phyloP scores from a whole-genome alignment of 1,140 invertebrate species.

The Carcinoscorpius rotundicauda region DNA sequence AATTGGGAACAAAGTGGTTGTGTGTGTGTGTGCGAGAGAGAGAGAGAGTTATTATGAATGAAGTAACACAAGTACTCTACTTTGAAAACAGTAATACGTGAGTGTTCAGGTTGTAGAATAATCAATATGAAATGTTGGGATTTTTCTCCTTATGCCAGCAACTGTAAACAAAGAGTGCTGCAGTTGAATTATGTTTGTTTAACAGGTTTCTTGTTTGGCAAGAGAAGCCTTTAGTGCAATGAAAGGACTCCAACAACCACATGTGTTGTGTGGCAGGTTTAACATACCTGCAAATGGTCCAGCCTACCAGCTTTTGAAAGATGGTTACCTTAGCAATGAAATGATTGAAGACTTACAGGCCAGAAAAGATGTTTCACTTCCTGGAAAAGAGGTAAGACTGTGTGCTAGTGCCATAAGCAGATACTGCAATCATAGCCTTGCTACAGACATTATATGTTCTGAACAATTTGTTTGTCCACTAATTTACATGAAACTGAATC shows the following conservation, averaged over 20 bases:
- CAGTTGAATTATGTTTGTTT: not conserved
- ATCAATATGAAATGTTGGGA: not conserved
- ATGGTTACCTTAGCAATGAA: slow-evolving; percentile 22
- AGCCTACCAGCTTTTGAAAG: slow-evolving; percentile 18
- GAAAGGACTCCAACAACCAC: slow-evolving; percentile 13
- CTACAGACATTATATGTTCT: no score
- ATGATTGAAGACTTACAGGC: slow-evolving; percentile 20
- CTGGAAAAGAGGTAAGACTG: slow-evolving; percentile 16
- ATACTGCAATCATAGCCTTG: no score
- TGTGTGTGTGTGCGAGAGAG: not conserved
- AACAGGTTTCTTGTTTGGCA: slow-evolving; percentile 17
- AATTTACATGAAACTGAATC: no score
- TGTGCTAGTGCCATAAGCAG: no score
- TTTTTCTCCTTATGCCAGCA: not conserved
- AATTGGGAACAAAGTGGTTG: not conserved
- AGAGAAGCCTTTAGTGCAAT: slow-evolving; percentile 15
- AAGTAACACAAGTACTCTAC: not conserved
- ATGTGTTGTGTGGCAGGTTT: slow-evolving; percentile 18
- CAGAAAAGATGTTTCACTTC: slow-evolving; percentile 20
- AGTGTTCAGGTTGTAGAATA: not conserved
- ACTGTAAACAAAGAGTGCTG: not conserved
- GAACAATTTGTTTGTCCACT: no score
- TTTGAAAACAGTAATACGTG: not conserved
- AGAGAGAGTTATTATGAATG: not conserved
- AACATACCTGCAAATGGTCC: slow-evolving; percentile 17